Evolutionary conservation across 2,888 invertebrate species (phyloP).

Genomic region (Nephrocerus scutellatus): DNA sequence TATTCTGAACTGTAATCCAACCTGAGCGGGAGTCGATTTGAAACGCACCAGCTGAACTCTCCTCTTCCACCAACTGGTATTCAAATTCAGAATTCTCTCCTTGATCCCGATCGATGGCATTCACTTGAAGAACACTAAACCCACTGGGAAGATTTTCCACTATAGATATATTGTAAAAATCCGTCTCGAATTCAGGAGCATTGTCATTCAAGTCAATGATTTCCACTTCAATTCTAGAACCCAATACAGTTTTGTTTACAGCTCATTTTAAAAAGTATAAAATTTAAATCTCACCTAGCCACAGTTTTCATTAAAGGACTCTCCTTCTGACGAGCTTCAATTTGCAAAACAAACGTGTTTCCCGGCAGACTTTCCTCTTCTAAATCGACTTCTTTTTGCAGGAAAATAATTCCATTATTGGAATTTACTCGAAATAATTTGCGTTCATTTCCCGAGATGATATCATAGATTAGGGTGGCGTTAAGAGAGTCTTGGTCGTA

Average conservation of each 20-base stretch:
- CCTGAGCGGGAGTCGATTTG: conserved; percentile 71
- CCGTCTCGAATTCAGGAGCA: conserved; percentile 79
- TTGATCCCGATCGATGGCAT: conserved; percentile 74
- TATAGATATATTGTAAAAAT: conserved; percentile 84
- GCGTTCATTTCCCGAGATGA: conserved; percentile 73
- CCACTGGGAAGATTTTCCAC: conserved; percentile 86
- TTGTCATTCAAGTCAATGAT: conserved; percentile 62
- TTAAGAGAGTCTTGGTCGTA: conserved; percentile 76
- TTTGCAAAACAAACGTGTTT: conserved; percentile 66
- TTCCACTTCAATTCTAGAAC: conserved; percentile 36
- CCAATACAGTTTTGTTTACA: background rate
- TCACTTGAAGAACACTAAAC: conserved; percentile 51
- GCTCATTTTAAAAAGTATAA: background rate
- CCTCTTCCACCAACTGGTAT: conserved; percentile 61
- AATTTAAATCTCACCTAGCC: conserved; percentile 47
- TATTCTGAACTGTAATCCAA: conserved; percentile 76
- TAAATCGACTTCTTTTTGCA: conserved; percentile 74
- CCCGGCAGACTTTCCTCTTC: conserved; percentile 69
- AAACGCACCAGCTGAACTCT: conserved; percentile 65
- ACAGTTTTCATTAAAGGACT: conserved; percentile 68
- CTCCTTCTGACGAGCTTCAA: conserved; percentile 73
- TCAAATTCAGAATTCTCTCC: conserved; percentile 79
- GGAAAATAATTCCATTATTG: conserved; percentile 65
- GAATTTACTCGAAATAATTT: conserved; percentile 68
- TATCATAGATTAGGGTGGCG: conserved; percentile 67